Conservation (phyloP, 2,888 invertebrate species). For the Noctua janthina region DNA sequence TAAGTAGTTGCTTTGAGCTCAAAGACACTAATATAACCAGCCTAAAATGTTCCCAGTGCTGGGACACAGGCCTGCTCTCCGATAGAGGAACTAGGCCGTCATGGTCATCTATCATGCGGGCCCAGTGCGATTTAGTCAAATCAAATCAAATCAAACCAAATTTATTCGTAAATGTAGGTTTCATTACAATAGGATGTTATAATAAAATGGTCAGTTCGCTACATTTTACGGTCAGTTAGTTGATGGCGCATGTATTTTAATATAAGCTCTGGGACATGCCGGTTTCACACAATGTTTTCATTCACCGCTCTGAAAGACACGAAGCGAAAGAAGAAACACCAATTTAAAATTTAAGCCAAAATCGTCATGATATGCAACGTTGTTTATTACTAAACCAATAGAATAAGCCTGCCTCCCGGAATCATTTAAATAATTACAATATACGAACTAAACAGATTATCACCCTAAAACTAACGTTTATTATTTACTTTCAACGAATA, state of each 20-base stretch:
- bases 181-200: too few species aligned
- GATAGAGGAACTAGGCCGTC: background rate
- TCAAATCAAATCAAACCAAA: too few species aligned
- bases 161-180: too few species aligned
- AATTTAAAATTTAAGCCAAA: background rate
- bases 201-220: too few species aligned
- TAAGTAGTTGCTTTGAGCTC: background rate
- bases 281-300: background rate
- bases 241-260: background rate
- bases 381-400: too few species aligned
- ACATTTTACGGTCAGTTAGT: too few species aligned
- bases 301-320: background rate
- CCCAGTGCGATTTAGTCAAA: background rate
- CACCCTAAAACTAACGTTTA: conserved; percentile 38
- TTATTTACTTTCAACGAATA: conserved; percentile 43
- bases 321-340: background rate
- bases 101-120: background rate
- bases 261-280: background rate
- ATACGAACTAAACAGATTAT: conserved; percentile 33
- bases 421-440: conserved; percentile 19
- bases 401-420: background rate
- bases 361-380: too few species aligned
- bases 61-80: background rate
- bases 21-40: background rate
- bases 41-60: background rate